These are phyloP conservation scores for Camelus bactrianus DNA, from an alignment of 2,113 vertebrate species.

Conservation along the genomic window DNA sequence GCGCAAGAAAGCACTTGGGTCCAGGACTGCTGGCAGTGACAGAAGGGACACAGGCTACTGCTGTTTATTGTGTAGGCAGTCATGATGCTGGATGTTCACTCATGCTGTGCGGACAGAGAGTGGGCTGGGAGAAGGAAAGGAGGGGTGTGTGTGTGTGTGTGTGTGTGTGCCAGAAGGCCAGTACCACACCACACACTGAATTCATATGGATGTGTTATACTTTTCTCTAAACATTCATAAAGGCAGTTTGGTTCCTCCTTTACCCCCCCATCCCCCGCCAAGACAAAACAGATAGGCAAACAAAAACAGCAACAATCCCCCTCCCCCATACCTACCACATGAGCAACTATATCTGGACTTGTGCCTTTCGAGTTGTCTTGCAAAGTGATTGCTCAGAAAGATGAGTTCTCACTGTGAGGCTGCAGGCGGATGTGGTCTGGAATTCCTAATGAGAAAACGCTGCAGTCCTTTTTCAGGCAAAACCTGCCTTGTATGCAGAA, in stretches of 20 bases:
- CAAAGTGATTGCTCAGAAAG: conserved; percentile 64
- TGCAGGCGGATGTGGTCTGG: conserved; percentile 50
- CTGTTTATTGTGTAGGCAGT: conserved; percentile 17
- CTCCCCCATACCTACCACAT: not conserved
- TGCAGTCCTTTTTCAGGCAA: conserved; percentile 54
- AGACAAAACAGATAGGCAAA: conserved; percentile 47
- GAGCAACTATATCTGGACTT: conserved; percentile 52
- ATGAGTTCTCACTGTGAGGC: conserved; percentile 53
- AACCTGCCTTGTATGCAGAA: conserved; percentile 59
- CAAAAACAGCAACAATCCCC: not conserved
- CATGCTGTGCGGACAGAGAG: not conserved
- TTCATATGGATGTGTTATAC: not conserved
- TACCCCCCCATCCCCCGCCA: not conserved
- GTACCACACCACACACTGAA: not conserved
- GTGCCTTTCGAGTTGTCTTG: conserved; percentile 56
- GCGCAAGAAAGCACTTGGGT: not conserved
- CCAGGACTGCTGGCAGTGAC: not conserved
- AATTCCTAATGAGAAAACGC: conserved; percentile 66
- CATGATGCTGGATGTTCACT: not conserved
- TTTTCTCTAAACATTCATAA: conserved; percentile 37
- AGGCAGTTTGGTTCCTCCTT: not conserved
- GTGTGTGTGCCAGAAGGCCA: not conserved
- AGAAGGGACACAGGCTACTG: not conserved
- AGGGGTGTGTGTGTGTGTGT: not conserved
- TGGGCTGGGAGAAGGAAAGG: not conserved